phyloP scores from a whole-genome alignment of 2,888 invertebrate genomes.

The Chelonus formosanus region DNA sequence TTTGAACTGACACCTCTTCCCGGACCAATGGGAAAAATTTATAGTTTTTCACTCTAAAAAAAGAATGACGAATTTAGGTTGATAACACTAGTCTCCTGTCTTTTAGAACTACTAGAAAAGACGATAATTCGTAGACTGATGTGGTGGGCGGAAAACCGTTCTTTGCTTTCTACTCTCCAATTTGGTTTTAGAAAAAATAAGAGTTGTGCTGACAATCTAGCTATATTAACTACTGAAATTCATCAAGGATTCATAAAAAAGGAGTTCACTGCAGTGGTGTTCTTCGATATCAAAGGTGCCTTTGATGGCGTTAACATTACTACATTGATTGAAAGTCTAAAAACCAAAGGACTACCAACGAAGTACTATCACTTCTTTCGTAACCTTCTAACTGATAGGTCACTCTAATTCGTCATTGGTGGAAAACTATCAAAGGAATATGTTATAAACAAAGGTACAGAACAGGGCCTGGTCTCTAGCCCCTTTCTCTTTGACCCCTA shows the following conservation, averaged over 20 bases:
- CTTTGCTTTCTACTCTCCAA: neutral
- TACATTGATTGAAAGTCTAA: neutral
- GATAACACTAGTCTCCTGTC: neutral
- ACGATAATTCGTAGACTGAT: neutral
- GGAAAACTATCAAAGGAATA: too few species aligned
- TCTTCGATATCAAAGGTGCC: conserved; percentile 17
- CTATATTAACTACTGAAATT: neutral
- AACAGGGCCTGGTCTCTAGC: conserved; percentile 4
- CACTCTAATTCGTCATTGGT: conserved; percentile 4
- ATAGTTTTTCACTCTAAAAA: neutral
- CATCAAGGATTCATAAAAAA: neutral
- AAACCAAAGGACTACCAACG: neutral
- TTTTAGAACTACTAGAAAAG: neutral
- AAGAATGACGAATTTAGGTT: neutral
- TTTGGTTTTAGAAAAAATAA: neutral
- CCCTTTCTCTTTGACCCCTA: conserved; percentile 12
- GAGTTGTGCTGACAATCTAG: conserved; percentile 11
- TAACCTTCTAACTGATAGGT: neutral
- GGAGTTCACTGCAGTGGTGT: neutral
- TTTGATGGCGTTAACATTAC: conserved; percentile 5
- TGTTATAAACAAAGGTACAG: neutral
- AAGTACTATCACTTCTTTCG: conserved; percentile 8
- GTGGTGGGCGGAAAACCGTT: neutral
- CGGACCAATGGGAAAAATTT: neutral
- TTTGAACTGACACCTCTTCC: too few species aligned